Evolutionary conservation across 2,797 vertebrate genomes (phyloP), one percentile per base, ranked within the genome.

Genomic region (Eulemur coronatus): DNA sequence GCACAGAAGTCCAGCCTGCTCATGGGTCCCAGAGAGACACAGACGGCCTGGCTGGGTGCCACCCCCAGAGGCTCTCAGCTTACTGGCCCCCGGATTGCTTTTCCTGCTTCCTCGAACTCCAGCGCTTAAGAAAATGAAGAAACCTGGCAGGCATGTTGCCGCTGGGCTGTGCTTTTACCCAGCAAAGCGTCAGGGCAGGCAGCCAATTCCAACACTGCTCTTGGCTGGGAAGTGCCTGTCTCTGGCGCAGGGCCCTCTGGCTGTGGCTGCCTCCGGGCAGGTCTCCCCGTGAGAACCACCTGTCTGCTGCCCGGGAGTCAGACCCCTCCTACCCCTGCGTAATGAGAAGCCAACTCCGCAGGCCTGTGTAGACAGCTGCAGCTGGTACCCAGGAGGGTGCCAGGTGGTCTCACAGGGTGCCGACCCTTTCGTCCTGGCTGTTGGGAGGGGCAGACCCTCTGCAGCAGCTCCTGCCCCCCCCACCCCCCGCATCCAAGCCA

Each of bases 11-110:
- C 7, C 8, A 11, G 55, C 89, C 67, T 28, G 43, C 46, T 59
- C 57, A 24, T 10, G 0, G 4, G 48, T 59, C 69, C 30, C 12
- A 46, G 52, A 30, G 38, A 17, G 33, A 73, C 2, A 13, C 0
- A 1, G 4, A 43, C 7, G 2, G 2, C 48, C 69, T 1, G 4
- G 35, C 0, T 0, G 8, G 26, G 18, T 1, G 2, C 38, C 0
- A 0, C 8, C 22, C 11, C 35, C 2, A 35, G 76, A 57, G 3
- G 48, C 80, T 30, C 38, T 52, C n/a, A 13, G n/a, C 80, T 76
- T 55, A 38, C 67, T 15, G 87, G 79, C 33, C 57, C 80, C 84
- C 15, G 33, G 22, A 43, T 38, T 17, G 59, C 38, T 41, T 20
- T 33, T 43, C n/a, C 67, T 4, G 55, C 63, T 63, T 84, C 63